Conservation (phyloP, 2,113 vertebrate species). For the Pelmatolapia mariae region DNA sequence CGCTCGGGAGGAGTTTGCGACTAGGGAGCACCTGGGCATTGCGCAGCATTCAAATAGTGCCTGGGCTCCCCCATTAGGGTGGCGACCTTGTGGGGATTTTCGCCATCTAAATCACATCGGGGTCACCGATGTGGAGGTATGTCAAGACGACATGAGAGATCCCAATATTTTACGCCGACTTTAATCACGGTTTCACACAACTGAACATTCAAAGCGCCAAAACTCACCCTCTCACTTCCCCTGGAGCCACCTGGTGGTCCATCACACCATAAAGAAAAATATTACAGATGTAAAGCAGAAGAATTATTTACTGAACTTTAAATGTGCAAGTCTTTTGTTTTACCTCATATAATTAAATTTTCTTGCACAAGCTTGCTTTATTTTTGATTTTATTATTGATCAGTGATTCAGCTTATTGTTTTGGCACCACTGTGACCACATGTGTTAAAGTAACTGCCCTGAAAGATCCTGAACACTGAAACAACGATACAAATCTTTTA, state of each 20-base stretch:
- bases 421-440: background rate
- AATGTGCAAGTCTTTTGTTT: accelerated
- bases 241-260: background rate
- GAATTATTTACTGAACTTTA: background rate
- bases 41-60: too few relatives aligned
- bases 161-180: background rate
- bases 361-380: background rate
- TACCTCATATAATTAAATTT: background rate
- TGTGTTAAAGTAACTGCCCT: background rate
- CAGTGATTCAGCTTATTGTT: background rate
- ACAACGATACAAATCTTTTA: background rate
- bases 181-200: background rate
- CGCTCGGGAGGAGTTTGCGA: too few relatives aligned
- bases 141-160: background rate
- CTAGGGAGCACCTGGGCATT: too few relatives aligned
- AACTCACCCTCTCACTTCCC: background rate
- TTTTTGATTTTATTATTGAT: background rate
- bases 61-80: too few relatives aligned
- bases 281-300: background rate
- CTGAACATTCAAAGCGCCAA: background rate
- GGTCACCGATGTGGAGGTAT: background rate
- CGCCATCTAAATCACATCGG: too few relatives aligned
- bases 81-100: too few relatives aligned
- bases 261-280: background rate
- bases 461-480: background rate